phyloP scores from a whole-genome alignment of 2,113 vertebrate species.

The Ictalurus punctatus region DNA sequence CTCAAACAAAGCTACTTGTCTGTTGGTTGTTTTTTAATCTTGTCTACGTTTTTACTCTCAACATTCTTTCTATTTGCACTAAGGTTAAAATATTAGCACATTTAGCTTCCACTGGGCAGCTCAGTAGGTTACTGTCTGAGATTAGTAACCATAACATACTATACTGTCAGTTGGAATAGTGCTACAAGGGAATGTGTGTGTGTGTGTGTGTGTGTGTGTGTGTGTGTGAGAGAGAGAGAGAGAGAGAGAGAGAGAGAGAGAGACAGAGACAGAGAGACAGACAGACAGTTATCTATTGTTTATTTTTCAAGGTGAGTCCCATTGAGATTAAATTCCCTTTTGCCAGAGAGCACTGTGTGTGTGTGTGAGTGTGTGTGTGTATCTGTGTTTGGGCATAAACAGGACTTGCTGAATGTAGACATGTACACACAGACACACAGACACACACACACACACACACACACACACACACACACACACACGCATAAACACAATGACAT shows the following conservation, averaged over 20 bases:
- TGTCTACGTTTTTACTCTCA: background rate
- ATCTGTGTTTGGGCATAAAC: background rate
- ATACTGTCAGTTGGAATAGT: background rate
- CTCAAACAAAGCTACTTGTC: background rate
- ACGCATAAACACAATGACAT: background rate
- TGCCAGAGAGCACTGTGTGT: background rate
- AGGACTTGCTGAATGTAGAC: background rate
- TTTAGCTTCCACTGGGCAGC: background rate
- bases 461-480: background rate
- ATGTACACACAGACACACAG: background rate
- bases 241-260: background rate
- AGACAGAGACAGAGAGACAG: background rate
- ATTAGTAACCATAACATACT: background rate
- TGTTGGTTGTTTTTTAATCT: background rate
- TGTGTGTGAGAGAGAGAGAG: background rate
- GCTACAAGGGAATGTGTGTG: background rate
- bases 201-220: background rate
- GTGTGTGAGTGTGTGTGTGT: background rate
- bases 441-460: conserved; percentile 6
- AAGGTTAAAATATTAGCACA: background rate
- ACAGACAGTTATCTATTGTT: background rate
- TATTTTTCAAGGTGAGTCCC: conserved; percentile 5
- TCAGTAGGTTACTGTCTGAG: background rate
- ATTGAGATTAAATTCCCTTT: conserved; percentile 9
- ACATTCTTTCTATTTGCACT: background rate